These are phyloP conservation scores for Metallyticus violacea DNA, from an alignment of 2,888 invertebrate genomes.

Conservation along the genomic window DNA sequence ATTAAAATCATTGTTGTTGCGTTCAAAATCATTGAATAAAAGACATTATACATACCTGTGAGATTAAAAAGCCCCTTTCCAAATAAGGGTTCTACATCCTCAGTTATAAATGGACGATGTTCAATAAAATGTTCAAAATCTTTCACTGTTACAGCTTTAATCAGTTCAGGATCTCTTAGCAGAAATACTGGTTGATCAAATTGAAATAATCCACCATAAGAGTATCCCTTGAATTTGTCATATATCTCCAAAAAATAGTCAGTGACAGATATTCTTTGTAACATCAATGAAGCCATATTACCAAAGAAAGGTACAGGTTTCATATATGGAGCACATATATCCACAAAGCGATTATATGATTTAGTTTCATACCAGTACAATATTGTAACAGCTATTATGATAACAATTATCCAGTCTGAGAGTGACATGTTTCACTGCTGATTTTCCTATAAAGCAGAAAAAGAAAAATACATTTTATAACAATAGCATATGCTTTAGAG, in stretches of 20 bases:
- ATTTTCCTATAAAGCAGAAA: background rate
- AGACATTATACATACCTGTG: background rate
- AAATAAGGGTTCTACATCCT: background rate
- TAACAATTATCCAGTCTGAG: background rate
- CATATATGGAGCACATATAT: constrained; percentile 1
- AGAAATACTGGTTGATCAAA: background rate
- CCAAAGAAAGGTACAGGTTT: constrained; percentile 45
- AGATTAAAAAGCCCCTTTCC: background rate
- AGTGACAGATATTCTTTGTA: constrained; percentile 36
- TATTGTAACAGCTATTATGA: background rate
- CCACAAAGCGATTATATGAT: background rate
- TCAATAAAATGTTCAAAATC: constrained; percentile 29
- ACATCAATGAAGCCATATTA: constrained; percentile 46
- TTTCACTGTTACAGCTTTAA: constrained; percentile 27
- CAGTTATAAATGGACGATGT: background rate
- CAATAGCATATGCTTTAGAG: too few species aligned
- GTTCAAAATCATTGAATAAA: background rate
- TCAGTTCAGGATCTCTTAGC: constrained; percentile 27
- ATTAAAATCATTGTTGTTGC: too few species aligned
- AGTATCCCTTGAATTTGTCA: background rate
- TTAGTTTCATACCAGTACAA: background rate
- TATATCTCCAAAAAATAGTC: background rate
- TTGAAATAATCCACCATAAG: background rate
- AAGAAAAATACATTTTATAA: too few species aligned
- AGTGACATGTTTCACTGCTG: background rate